Conservation (phyloP, 2,113 vertebrate species). For the mouse (Mus musculus) region GRCm39 chr15:84088001-84088500, state of each 20-base stretch:
- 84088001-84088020: not conserved
- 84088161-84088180: rapidly evolving
- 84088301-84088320: not conserved
- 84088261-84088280: conserved; percentile 95
- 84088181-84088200: rapidly evolving
- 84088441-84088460: not conserved
- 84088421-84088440: not conserved
- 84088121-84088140: no score
- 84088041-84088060: rapidly evolving
- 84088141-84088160: rapidly evolving
- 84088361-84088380: rapidly evolving
- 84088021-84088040: not conserved
- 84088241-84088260: conserved; percentile 96
- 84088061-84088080: rapidly evolving
- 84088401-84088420: not conserved
- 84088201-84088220: conserved; percentile 94
- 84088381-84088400: not conserved
- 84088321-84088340: not conserved
- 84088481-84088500: not conserved
- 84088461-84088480: not conserved
- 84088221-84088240: conserved; percentile 95
- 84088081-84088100: rapidly evolving
- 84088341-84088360: not conserved
- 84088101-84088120: not conserved
- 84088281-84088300: conserved; percentile 93